Base-by-base conservation (phyloP, 2,888 invertebrate species). In the Priocnemis perturbator region DNA sequence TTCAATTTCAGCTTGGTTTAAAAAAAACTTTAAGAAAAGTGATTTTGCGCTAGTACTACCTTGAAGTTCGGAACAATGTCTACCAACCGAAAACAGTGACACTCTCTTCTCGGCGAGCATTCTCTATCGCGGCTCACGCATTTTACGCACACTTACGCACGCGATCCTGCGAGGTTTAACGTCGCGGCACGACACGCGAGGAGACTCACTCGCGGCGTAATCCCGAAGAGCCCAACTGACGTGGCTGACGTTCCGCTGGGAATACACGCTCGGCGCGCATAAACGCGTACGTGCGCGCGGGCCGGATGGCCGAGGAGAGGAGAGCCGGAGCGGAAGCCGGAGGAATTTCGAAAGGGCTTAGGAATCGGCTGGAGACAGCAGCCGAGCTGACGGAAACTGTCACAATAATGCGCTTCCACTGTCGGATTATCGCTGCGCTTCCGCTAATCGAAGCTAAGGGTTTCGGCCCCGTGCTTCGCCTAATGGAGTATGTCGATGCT, bases 381-480 rank as follows among this genome's bases (percentile, higher is more conserved):
- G 37, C 4, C 37, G 37, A 37, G 37, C 37, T 37, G 37, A 37
- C 37, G 37, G 69, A 72, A 71, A 64, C 74, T 72, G 76, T 77
- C 75, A 67, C 64, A 71, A 73, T 73, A 70, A 70, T 67, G 62
- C 67, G 64, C 60, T 73, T 74, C 63, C 67, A 60, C 64, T 60
- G 71, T 66, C 74, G 67, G 70, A 74, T 77, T 71, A 70, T 64
- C 47, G 26, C 26, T 5, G 23, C 57, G 61, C 50, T 65, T 64
- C 59, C 30, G 61, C 62, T 74, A 77, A 79, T 79, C 74, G 76
- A 70, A 70, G 52, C 68, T 61, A 73, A 68, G 72, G 71, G 66
- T 56, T 63, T 45, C 53, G 37, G 37, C 11, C 7, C 4, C 7
- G 37, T 37, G 45, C 55, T 60, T 11, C 53, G 19, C 48, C 64